Percentiles rank a stretch among this genome's conserved stretches.
phyloP scores from a whole-genome alignment of 2,113 vertebrate genomes.

The Phrynosoma platyrhinos region DNA sequence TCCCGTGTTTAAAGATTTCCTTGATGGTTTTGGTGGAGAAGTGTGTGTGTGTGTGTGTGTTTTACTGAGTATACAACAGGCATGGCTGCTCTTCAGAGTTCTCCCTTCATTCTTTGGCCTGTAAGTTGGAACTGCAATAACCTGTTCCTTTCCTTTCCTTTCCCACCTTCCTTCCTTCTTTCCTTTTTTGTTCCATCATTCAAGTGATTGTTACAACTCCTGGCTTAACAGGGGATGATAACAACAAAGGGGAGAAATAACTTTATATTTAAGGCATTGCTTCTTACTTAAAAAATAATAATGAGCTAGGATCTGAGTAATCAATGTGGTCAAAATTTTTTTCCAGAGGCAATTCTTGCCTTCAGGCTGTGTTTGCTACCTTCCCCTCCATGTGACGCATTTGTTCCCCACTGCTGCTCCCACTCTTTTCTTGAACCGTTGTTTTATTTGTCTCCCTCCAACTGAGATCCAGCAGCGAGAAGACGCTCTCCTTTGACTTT shows the following conservation, averaged over 20 bases:
- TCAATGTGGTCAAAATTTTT: neutral
- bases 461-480: neutral
- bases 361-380: neutral
- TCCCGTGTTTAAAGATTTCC: neutral
- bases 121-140: neutral
- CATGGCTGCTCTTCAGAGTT: neutral
- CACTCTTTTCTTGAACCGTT: fast-evolving
- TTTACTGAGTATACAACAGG: neutral
- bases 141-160: neutral
- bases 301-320: neutral
- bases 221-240: neutral
- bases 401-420: conserved; percentile 1
- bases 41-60: no score
- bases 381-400: neutral
- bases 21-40: no score
- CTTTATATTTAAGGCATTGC: neutral
- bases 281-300: neutral
- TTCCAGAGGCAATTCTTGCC: neutral
- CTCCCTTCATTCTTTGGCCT: neutral
- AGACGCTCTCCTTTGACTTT: conserved; percentile 70
- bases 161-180: no score
- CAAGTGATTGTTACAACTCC: neutral
- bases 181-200: neutral
- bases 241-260: neutral
- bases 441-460: neutral